Conservation (phyloP, 2,888 invertebrate species). For the Platyscelio sp. region DNA sequence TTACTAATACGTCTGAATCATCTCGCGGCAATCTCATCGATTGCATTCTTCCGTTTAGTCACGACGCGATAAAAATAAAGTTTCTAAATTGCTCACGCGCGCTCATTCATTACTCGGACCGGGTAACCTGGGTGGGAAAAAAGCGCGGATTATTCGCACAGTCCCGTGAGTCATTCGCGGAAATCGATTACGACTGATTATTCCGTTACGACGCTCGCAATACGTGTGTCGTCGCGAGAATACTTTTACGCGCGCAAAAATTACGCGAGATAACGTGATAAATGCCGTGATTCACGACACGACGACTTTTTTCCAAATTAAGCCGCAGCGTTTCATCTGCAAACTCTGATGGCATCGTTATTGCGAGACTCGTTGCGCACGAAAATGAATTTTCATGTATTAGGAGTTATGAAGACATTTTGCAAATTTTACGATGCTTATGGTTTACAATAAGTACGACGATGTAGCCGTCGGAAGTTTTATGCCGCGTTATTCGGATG, state of each 20-base stretch:
- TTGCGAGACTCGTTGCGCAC: no score
- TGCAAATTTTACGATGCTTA: background rate
- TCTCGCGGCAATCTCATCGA: no score
- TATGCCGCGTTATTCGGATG: constrained; percentile 28
- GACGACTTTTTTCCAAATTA: background rate
- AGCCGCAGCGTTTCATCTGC: no score
- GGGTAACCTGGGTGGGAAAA: no score
- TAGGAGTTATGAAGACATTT: constrained; percentile 9
- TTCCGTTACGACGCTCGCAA: constrained; percentile 15
- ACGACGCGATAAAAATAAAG: no score
- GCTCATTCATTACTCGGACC: no score
- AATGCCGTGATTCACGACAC: constrained; percentile 2
- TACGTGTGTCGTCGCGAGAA: constrained; percentile 10
- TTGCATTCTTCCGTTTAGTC: no score
- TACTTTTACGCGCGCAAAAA: constrained; percentile 12
- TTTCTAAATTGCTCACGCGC: no score
- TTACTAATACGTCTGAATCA: no score
- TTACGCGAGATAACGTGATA: constrained; percentile 26
- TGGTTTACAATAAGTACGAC: constrained; percentile 27
- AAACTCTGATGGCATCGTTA: constrained; percentile 21
- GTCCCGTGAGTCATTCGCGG: constrained; percentile 41
- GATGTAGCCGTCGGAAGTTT: constrained; percentile 21
- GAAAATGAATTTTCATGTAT: background rate
- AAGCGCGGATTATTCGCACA: no score
- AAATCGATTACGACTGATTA: constrained; percentile 45